phyloP scores from a whole-genome alignment of 1,140 invertebrate genomes.

The Thaumatotibia leucotreta region DNA sequence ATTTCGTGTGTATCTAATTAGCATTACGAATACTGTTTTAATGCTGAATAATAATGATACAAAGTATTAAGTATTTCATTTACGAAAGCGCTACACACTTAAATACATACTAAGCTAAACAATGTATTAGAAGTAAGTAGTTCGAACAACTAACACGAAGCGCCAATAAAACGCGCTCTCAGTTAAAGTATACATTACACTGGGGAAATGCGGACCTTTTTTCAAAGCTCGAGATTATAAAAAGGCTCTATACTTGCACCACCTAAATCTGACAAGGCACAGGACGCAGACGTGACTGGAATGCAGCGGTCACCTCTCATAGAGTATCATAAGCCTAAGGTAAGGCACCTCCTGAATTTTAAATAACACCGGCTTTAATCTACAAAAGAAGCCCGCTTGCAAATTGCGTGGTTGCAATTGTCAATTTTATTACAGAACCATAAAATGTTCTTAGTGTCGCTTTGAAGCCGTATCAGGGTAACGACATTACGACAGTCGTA shows the following conservation, averaged over 20 bases:
- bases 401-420: slow-evolving; percentile 13
- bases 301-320: slow-evolving; percentile 40
- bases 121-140: background rate
- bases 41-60: background rate
- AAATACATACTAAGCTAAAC: background rate
- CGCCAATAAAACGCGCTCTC: background rate
- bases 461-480: slow-evolving; percentile 1
- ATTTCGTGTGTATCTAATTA: background rate
- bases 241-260: slow-evolving; percentile 20
- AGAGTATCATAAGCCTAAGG: slow-evolving; percentile 57
- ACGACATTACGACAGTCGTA: background rate
- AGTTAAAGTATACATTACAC: slow-evolving; percentile 11
- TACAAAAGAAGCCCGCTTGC: slow-evolving; percentile 20
- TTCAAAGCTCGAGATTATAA: slow-evolving; percentile 10
- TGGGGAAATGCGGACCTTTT: background rate
- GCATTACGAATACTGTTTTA: background rate
- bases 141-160: background rate
- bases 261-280: slow-evolving; percentile 54
- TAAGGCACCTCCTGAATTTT: slow-evolving; percentile 49
- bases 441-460: background rate
- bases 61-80: background rate
- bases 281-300: slow-evolving; percentile 47
- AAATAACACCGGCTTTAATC: slow-evolving; percentile 39
- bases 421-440: slow-evolving; percentile 2
- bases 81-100: background rate